These are phyloP conservation scores for Ara ararauna DNA, from an alignment of 2,797 vertebrate species.

Conservation along the genomic window DNA sequence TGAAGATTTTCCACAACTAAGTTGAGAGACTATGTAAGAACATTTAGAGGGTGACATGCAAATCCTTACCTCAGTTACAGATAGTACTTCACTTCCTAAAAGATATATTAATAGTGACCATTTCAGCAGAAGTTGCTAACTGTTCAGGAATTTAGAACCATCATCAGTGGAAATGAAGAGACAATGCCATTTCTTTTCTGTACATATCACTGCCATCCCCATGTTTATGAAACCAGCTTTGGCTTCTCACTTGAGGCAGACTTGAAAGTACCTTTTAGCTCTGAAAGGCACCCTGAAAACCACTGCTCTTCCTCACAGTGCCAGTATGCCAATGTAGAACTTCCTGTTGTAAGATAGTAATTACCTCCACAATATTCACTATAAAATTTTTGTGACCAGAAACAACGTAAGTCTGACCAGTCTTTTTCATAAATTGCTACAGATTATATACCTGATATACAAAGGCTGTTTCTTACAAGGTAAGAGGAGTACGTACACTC, in stretches of 20 bases:
- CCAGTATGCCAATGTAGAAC: not conserved
- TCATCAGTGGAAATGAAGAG: not conserved
- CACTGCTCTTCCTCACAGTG: not conserved
- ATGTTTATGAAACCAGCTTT: not conserved
- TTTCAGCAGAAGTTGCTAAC: not conserved
- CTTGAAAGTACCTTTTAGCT: not conserved
- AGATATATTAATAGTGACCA: not conserved
- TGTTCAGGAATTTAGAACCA: not conserved
- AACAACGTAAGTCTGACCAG: not conserved
- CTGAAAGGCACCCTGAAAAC: not conserved
- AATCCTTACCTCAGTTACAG: not conserved
- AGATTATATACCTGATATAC: not conserved
- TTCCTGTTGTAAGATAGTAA: not conserved
- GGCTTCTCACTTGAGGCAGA: not conserved
- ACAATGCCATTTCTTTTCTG: not conserved
- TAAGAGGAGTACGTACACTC: not conserved
- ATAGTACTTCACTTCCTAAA: not conserved
- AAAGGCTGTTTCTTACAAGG: slow-evolving; percentile 2
- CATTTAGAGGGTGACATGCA: not conserved
- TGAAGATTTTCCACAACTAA: not conserved
- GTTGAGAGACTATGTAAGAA: not conserved
- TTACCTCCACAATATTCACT: not conserved
- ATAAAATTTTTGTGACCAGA: not conserved
- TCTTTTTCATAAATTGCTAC: not conserved
- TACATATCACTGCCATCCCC: not conserved